Evolutionary conservation across 2,797 vertebrate genomes (phyloP).

Genomic region (Natrix natrix): DNA sequence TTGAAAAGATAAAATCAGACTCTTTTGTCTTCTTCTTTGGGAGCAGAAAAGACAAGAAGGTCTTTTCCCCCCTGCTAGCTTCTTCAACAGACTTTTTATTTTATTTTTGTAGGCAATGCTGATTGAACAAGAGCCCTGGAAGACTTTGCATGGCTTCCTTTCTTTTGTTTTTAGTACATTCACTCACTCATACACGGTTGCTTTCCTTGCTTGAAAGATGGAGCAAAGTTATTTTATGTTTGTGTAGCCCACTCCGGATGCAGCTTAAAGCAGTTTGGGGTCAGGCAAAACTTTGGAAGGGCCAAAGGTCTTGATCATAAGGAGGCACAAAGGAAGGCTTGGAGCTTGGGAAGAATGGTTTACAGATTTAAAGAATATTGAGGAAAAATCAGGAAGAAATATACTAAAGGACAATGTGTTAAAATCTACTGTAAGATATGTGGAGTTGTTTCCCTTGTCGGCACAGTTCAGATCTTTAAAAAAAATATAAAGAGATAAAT

Average conservation of each 20-base stretch:
- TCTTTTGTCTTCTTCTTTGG: constrained; percentile 23
- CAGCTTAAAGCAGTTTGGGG: constrained; percentile 26
- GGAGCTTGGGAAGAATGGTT: constrained; percentile 11
- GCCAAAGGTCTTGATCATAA: constrained; percentile 26
- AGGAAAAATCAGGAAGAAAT: neutral
- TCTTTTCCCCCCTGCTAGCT: constrained; percentile 50
- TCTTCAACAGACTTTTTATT: constrained; percentile 51
- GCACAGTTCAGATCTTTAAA: neutral
- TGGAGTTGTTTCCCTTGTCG: neutral
- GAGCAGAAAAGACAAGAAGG: constrained; percentile 61
- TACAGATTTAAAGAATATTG: neutral
- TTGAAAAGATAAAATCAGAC: constrained; percentile 61
- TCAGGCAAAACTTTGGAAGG: neutral
- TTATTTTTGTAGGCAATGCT: constrained; percentile 37
- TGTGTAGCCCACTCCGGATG: constrained; percentile 25
- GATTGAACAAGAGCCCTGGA: constrained; percentile 54
- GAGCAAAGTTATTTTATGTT: constrained; percentile 41
- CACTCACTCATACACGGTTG: constrained; percentile 7
- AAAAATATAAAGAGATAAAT: neutral
- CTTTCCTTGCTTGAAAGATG: constrained; percentile 36
- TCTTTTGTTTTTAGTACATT: constrained; percentile 32
- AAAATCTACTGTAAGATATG: fast-evolving
- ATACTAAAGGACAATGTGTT: neutral
- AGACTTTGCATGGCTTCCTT: constrained; percentile 53
- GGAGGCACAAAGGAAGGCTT: neutral